Evolutionary conservation across 2,888 invertebrate species (phyloP), one percentile per base, ranked within the genome.

Genomic region (Dryobotodes eremita): DNA sequence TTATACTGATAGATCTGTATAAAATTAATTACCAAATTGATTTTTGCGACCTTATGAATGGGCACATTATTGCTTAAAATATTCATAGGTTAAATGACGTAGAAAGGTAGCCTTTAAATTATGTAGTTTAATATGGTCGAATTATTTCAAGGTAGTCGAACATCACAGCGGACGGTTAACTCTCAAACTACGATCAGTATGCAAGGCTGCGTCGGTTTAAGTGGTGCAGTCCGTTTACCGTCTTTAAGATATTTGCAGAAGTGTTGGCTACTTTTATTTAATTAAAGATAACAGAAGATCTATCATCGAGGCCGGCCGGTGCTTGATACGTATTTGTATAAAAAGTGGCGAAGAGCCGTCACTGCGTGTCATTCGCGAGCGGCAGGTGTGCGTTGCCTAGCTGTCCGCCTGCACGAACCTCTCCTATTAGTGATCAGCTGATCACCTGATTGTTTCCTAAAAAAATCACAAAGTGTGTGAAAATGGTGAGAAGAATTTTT

Each of bases 291-390:
- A 92, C 80, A 86, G 82, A 74, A 80, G 77, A 89, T 84, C 80
- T 77, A 77, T 88, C 80, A 83, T 81, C 87, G 87, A 86, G 84
- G 82, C 81, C 89, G 68, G 64, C 42, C 66, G 42, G 79, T 73
- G 80, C 66, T 79, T 65, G 84, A 79, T 79, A 79, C 89, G 89
- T 88, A 89, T 90, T 91, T 89, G 89, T 94, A 94, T 94, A 82
- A 94, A 93, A 94, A 91, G 86, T 88, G 77, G 83, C 84, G 88
- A 87, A 84, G 83, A 89, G 77, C 55, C 61, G 78, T 71, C 84
- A 78, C 78, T 74, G 50, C 79, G 80, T 80, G 82, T 87, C 93
- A 94, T 90, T 94, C 90, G 91, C 86, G 86, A 84, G 75, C 87
- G 82, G 89, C 85, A 82, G 87, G 88, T 90, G 91, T 86, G 86